phyloP scores from a whole-genome alignment of 2,888 invertebrate genomes.

The Linyphia triangularis region DNA sequence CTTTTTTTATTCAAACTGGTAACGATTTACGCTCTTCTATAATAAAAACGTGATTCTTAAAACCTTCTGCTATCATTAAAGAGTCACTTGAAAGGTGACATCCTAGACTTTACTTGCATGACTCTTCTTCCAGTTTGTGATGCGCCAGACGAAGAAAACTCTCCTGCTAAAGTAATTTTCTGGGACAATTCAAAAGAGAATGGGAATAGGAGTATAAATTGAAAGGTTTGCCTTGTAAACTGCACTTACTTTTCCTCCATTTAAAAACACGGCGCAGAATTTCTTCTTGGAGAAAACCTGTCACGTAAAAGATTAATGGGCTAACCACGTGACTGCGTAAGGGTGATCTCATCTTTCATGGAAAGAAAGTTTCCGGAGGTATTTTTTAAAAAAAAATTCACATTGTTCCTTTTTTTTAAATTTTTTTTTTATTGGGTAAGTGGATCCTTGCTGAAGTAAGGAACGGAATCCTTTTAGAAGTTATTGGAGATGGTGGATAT shows the following conservation, averaged over 20 bases:
- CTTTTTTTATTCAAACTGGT: too few relatives aligned
- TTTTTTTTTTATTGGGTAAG: background rate
- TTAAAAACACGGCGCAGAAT: background rate
- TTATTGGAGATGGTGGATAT: too few relatives aligned
- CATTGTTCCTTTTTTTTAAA: background rate
- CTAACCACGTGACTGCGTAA: slow-evolving; percentile 36
- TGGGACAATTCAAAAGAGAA: slow-evolving; percentile 1
- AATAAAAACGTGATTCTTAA: too few relatives aligned
- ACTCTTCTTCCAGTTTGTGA: background rate
- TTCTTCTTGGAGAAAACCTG: background rate
- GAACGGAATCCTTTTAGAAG: background rate
- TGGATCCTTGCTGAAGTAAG: background rate
- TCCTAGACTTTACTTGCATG: background rate
- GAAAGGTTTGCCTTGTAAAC: slow-evolving; percentile 16
- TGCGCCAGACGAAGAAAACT: background rate
- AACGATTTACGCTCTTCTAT: too few relatives aligned
- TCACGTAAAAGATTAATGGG: slow-evolving; percentile 49
- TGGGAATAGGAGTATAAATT: slow-evolving; percentile 14
- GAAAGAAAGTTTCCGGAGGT: background rate
- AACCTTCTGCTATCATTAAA: background rate
- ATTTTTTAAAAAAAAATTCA: background rate
- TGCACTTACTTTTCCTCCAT: background rate
- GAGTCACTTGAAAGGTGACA: slow-evolving; percentile 16
- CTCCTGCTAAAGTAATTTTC: slow-evolving; percentile 8
- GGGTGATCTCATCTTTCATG: slow-evolving; percentile 16